These are phyloP conservation scores for Lucilia sericata DNA, from an alignment of 1,140 invertebrate genomes.

Conservation along the genomic window DNA sequence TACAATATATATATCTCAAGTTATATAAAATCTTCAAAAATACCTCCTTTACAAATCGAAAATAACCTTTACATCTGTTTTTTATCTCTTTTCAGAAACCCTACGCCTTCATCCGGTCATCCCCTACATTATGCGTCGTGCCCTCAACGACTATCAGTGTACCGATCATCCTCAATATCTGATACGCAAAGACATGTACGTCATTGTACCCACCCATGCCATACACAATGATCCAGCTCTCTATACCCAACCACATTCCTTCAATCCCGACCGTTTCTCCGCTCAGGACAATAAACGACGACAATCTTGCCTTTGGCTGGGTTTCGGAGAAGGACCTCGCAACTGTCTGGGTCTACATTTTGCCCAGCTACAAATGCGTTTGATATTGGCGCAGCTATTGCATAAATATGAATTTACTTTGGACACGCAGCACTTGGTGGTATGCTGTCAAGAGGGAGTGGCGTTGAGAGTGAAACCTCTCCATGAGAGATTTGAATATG, in stretches of 20 bases:
- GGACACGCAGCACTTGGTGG: constrained; percentile 56
- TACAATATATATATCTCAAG: no score
- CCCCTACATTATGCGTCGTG: constrained; percentile 67
- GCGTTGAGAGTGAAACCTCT: constrained; percentile 57
- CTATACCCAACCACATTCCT: constrained; percentile 75
- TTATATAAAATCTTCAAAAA: no score
- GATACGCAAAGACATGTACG: constrained; percentile 61
- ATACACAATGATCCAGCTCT: constrained; percentile 68
- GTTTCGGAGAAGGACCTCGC: constrained; percentile 71
- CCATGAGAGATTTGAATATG: constrained; percentile 29
- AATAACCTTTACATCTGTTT: constrained; percentile 31
- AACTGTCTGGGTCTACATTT: constrained; percentile 73
- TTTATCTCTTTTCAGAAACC: constrained; percentile 68
- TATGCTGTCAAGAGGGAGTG: constrained; percentile 59
- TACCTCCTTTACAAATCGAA: background rate
- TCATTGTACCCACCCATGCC: constrained; percentile 65
- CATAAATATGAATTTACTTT: constrained; percentile 57
- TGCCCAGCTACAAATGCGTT: constrained; percentile 73
- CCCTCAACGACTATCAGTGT: constrained; percentile 64
- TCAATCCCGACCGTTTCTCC: constrained; percentile 76
- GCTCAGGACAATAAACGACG: constrained; percentile 69
- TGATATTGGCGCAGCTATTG: constrained; percentile 69
- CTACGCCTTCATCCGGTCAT: constrained; percentile 71
- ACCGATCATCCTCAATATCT: constrained; percentile 67
- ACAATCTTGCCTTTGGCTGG: constrained; percentile 70